Evolutionary conservation across 2,888 invertebrate species (phyloP).

Genomic region (Melikaiella ostensackeni): DNA sequence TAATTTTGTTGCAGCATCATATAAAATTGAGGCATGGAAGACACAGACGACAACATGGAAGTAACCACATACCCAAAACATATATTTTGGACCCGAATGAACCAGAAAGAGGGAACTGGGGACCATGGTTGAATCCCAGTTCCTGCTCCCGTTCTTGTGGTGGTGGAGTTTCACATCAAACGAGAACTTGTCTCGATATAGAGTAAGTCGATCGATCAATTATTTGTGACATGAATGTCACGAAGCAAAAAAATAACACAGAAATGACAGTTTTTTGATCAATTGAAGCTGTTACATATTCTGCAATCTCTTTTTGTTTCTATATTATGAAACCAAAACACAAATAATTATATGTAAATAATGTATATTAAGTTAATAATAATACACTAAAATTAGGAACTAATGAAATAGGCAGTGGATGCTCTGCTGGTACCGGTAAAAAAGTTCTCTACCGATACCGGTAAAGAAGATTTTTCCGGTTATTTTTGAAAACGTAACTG

Average conservation of each 20-base stretch:
- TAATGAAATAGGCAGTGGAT: no score
- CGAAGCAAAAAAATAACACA: neutral
- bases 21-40: conserved; percentile 79
- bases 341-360: no score
- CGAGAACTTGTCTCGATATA: conserved; percentile 85
- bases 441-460: no score
- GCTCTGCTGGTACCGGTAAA: no score
- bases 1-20: conserved; percentile 79
- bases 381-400: no score
- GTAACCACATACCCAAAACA: conserved; percentile 85
- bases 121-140: conserved; percentile 89
- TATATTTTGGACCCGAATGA: conserved; percentile 85
- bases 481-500: no score
- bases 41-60: conserved; percentile 88
- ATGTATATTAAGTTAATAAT: no score
- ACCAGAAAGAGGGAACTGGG: conserved; percentile 85
- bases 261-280: neutral
- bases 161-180: conserved; percentile 93
- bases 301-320: no score
- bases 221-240: neutral
- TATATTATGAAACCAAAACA: no score
- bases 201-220: conserved; percentile 77
- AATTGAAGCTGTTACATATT: neutral
- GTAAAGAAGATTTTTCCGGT: no score
- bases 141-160: conserved; percentile 95